Base-by-base conservation (phyloP, 2,113 vertebrate species). In the Labeo catla region DNA sequence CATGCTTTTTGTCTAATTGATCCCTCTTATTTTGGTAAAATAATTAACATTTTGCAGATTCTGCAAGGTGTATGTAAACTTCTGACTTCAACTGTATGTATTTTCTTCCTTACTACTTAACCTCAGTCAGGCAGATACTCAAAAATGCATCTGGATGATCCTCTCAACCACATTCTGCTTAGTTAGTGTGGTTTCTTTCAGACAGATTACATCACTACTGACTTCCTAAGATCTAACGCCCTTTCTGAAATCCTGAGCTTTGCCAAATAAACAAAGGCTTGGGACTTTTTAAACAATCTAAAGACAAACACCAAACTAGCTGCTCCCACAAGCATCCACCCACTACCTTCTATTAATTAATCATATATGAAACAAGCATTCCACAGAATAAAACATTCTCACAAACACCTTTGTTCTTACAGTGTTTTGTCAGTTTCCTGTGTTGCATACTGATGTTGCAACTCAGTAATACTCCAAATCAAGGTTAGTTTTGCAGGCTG, bases 181-280 rank as follows among this genome's bases (percentile, higher is more conserved):
- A 72, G 39, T 72, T 49, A 5, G 21, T 49, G 72, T 49, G 43
- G 72, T 13, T 74, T 13, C 2, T 66, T 13, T 15, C 28, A 15
- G 23, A 34, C 13, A 23, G 11, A 36, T 66, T 49, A 15, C 72
- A 49, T 15, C n/a, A 74, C 9, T 47, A 74, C 45, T 74, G 10
- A 74, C 72, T 73, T 0, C 4, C n/a, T 47, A 49, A 74, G 43
- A 8, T 49, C 45, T 23, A 47, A 23, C 45, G 12, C 21, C 11
- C 45, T 76, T n/a, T 50, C 5, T 23, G 19, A 76, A 23, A 76
- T 50, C n/a, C 21, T 6, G 10, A 74, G 43, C 72, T 10, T 45
- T 76, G 21, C 73, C 73, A 76, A 76, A 76, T 45, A 49, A 74
- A 49, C 45, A 76, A 76, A 76, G 45, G 72, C 45, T 10, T 49